Conservation (phyloP, 2,888 invertebrate species). For the Acronicta psi region DNA sequence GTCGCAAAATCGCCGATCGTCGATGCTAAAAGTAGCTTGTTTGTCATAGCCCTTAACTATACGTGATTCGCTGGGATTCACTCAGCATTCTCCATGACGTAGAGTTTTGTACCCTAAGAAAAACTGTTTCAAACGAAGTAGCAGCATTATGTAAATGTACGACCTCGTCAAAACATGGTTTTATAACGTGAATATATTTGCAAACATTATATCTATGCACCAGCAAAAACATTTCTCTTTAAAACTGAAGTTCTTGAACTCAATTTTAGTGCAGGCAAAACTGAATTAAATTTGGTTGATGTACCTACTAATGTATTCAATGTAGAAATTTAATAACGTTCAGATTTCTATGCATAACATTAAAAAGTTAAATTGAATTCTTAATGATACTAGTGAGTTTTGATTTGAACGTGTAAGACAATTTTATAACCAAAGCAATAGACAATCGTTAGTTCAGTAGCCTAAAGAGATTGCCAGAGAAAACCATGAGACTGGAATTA, state of each 20-base stretch:
- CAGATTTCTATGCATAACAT: conserved; percentile 4
- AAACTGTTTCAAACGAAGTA: background rate
- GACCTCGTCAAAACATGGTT: conserved; percentile 1
- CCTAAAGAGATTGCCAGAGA: too few relatives aligned
- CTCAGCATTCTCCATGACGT: background rate
- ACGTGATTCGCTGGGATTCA: too few relatives aligned
- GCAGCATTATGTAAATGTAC: background rate
- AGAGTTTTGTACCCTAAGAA: background rate
- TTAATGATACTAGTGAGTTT: too few relatives aligned
- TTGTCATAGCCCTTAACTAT: too few relatives aligned
- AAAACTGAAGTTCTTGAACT: background rate
- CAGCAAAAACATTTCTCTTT: background rate
- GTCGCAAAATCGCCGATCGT: too few relatives aligned
- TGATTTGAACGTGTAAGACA: too few relatives aligned
- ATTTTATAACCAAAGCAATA: too few relatives aligned
- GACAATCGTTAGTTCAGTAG: too few relatives aligned
- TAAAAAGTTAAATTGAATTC: conserved; percentile 10
- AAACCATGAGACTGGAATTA: too few relatives aligned
- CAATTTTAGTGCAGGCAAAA: conserved; percentile 2
- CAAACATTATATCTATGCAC: conserved; percentile 8
- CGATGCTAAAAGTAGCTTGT: too few relatives aligned
- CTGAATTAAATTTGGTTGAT: conserved; percentile 19
- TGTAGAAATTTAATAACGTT: conserved; percentile 1
- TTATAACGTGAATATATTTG: conserved; percentile 6
- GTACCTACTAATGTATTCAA: background rate